Evolutionary conservation across 2,888 invertebrate genomes (phyloP), one percentile per base, ranked within the genome.

Genomic region (Pegoplata infirma): DNA sequence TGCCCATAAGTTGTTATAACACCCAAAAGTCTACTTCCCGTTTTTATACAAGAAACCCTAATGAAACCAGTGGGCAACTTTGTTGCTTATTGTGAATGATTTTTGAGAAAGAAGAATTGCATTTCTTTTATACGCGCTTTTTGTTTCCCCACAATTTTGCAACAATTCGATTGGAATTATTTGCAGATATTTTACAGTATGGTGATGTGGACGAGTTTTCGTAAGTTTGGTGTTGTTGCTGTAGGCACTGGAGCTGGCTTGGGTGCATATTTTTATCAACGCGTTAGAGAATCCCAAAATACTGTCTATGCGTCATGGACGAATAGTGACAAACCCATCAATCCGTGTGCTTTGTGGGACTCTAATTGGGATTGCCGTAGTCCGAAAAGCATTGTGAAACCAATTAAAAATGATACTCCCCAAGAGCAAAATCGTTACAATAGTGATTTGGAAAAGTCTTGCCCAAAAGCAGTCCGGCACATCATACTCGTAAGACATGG

Each of bases 401-500:
- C 95, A 1, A 84, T 88, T 28, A 90, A 90, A 80, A 86, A 89
- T 53, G 84, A 84, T 1, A 85, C 86, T 2, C 89, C 90, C 0
- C 92, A 93, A 76, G 93, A 93, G 74, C 92, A 95, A 46, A 94
- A 95, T 85, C 91, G 91, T 64, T 92, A 91, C 76, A 94, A 95
- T 86, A 92, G 93, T 82, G 91, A 93, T 75, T 83, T 93, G 25
- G 94, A 94, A 82, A 92, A 92, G 71, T 89, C 91, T 0, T 93
- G 91, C 82, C 90, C 92, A 47, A 92, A 90, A 85, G 85, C 82
- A 3, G 81, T 84, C 0, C 84, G 98, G n/a, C 96, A 98, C 88
- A 89, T 99, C 63, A 92, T 99, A 82, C 91, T 99, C 14, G 94
- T 99, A 75, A 92, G 99, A 46, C 99, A 99, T 89, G 99, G 99